Evolutionary conservation across 2,113 vertebrate genomes (phyloP).

Genomic region (Urocolius indicus): DNA sequence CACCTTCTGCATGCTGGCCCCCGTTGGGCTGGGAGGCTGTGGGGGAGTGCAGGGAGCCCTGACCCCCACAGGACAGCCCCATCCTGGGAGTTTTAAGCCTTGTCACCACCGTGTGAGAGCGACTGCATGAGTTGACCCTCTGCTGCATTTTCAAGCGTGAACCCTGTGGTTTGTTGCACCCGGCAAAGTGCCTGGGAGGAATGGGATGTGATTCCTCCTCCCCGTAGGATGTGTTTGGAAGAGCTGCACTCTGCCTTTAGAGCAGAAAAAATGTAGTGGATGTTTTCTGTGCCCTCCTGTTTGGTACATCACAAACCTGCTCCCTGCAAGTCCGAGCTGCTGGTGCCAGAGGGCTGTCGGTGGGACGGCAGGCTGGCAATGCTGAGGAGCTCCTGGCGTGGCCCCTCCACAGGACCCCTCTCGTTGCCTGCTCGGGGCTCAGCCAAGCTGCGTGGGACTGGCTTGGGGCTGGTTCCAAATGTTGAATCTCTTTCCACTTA

Average conservation of each 20-base stretch:
- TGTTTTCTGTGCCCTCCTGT: rapidly evolving
- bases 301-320: not conserved
- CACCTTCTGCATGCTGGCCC: not conserved
- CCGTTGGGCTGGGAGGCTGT: not conserved
- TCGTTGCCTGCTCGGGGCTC: not conserved
- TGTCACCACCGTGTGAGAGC: rapidly evolving
- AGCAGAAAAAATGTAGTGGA: not conserved
- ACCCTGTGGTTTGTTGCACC: not conserved
- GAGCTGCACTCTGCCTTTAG: not conserved
- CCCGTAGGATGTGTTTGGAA: rapidly evolving
- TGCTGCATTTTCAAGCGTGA: rapidly evolving
- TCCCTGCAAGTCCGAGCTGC: rapidly evolving
- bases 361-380: too few species aligned
- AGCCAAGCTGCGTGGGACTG: not conserved
- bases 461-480: not conserved
- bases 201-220: not conserved
- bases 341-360: rapidly evolving
- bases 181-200: not conserved
- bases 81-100: not conserved
- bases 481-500: not conserved
- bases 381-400: rapidly evolving
- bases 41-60: not conserved
- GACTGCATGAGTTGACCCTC: rapidly evolving
- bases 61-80: not conserved
- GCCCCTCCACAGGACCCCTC: not conserved